Conservation (phyloP, 2,797 vertebrate species). For the Argya squamiceps region DNA sequence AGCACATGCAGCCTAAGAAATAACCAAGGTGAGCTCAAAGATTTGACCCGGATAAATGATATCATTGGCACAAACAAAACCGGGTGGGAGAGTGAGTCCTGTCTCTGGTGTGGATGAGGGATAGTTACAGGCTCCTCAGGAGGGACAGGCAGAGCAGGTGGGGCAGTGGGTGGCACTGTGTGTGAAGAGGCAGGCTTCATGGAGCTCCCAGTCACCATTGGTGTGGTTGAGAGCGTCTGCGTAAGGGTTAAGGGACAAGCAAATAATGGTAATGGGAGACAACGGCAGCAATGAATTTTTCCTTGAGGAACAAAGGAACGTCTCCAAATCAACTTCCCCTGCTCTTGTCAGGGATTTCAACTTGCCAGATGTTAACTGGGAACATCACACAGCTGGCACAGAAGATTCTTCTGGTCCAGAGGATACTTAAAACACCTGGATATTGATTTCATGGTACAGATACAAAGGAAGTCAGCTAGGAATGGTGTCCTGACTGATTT, state of each 20-base stretch:
- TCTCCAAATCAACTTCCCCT: not conserved
- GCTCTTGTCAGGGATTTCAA: not conserved
- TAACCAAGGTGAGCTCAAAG: not conserved
- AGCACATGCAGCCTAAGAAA: not conserved
- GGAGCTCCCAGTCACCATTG: too few species aligned
- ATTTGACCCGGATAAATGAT: not conserved
- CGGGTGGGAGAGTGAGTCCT: not conserved
- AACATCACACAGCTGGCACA: not conserved
- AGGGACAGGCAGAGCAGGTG: not conserved
- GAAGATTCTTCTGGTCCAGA: not conserved
- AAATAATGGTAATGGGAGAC: too few species aligned
- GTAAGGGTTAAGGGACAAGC: not conserved
- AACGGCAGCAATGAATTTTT: not conserved
- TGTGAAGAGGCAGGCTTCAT: not conserved
- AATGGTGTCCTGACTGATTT: fast-evolving
- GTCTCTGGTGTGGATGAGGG: not conserved
- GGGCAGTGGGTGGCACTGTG: not conserved
- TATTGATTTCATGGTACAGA: not conserved
- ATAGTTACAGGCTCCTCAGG: not conserved
- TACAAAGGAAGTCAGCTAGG: too few species aligned
- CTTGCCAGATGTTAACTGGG: not conserved
- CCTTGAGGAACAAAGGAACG: not conserved
- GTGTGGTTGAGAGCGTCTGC: not conserved
- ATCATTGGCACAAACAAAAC: not conserved
- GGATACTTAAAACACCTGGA: not conserved